Base-by-base conservation (phyloP, 2,888 invertebrate genomes). In the Harpalus rufipes region DNA sequence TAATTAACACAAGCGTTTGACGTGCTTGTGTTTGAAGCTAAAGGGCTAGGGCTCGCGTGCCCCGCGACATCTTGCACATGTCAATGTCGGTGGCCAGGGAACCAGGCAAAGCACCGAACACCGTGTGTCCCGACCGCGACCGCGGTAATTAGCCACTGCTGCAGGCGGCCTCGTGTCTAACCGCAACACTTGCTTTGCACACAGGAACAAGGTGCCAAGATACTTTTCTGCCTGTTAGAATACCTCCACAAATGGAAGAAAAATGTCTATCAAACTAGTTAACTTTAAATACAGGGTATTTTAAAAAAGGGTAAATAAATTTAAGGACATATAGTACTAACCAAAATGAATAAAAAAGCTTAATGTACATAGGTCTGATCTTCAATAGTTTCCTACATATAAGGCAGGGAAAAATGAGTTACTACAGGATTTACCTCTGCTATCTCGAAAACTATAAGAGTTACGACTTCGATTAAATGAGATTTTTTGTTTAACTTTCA, bases 161-260 rank as follows among this genome's bases (percentile, higher is more conserved):
- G 39, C 68, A 51, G 82, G 82, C 32, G n/a, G 82, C 68, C 82
- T 68, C 82, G 82, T 82, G 82, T 82, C 82, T 58, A 68, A 82
- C 82, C 82, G 56, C 82, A 82, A 58, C 82, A 56, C 68, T 72
- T 65, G 65, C 32, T 32, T 32, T 3, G 32, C 32, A 32, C 32
- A 1, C 32, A 32, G 1, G 32, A 32, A 32, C 32, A 5, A 32
- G 6, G 41, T 41, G 18, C n/a, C 10, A 59, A 59, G 14, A 14
- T 59, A 1, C 59, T 59, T 59, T 14, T 14, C 16, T 32, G 32
- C 32, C 32, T 32, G 32, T 32, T 32, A 59, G 14, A 16, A 59
- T 59, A 14, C 59, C 7, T 59, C 18, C 14, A 4, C 59, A 59
- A 59, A 16, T 18, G 16, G 2, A n/a, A 59, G 7, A 59, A 59